Evolutionary conservation across 2,888 invertebrate genomes (phyloP).

Genomic region (Parascotia fuliginaria): DNA sequence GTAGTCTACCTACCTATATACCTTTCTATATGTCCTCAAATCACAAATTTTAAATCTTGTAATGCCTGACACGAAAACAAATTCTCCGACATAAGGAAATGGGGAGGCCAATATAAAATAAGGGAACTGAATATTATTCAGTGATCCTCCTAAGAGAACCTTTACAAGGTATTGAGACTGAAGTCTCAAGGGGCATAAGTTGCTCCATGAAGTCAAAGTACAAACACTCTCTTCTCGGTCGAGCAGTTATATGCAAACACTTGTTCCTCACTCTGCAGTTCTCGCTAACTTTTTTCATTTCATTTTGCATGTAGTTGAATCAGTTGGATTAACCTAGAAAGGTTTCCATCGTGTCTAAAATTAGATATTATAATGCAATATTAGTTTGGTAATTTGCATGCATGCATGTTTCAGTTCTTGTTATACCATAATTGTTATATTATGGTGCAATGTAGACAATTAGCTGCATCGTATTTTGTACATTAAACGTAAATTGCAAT

Average conservation of each 20-base stretch:
- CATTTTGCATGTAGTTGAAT: conserved; percentile 51
- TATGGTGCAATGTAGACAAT: too few species aligned
- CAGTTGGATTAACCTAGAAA: conserved; percentile 22
- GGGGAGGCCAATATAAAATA: too few species aligned
- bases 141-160: conserved; percentile 6
- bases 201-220: conserved; percentile 49
- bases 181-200: conserved; percentile 48
- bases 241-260: conserved; percentile 60
- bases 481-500: too few species aligned
- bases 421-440: too few species aligned
- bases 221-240: conserved; percentile 50
- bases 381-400: background rate
- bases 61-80: too few species aligned
- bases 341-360: conserved; percentile 18
- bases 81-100: too few species aligned
- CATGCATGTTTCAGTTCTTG: too few species aligned
- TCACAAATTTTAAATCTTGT: too few species aligned
- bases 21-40: too few species aligned
- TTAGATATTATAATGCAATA: conserved; percentile 10
- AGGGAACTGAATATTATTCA: too few species aligned
- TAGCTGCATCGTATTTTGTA: too few species aligned
- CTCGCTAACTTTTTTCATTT: conserved; percentile 66
- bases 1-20: too few species aligned
- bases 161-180: conserved; percentile 23
- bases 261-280: conserved; percentile 40